Base-by-base conservation (phyloP, 2,888 invertebrate genomes). In the Pseudoips prasinana region DNA sequence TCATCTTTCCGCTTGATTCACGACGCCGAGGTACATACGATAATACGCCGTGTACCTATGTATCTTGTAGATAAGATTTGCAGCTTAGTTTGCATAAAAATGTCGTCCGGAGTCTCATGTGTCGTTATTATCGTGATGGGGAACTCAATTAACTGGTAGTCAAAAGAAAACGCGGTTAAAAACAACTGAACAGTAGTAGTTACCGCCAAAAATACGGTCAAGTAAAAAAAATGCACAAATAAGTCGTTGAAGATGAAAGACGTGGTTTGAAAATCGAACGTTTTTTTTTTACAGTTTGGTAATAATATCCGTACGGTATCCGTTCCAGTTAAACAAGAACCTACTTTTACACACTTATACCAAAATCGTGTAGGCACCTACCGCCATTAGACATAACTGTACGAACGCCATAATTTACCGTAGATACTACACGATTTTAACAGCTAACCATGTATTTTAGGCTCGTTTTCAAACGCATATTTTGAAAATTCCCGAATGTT, bases 1-100 rank as follows among this genome's bases (percentile, higher is more conserved):
- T 86, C 85, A 85, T 78, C 78, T 84, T 81, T 82, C 83, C 82
- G 84, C 75, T 69, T 73, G 81, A 83, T 75, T 81, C 81, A 76
- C 72, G 58, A 55, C 40, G 11, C 28, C 22, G 19, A 28, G 17
- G 23, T 8, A 33, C 20, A 14, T 2, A 14, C 14, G 14, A 14
- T 14, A 14, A 14, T 14, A 14, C 14, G 5, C 14, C 14, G 38
- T 45, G 46, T 45, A 31, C 11, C 27, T 33, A 45, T 42, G 32
- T 43, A 38, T 36, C 37, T 36, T 29, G 33, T 30, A 14, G 58
- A 64, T 62, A 65, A 62, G 50, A 35, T 28, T 30, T 28, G 36
- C 18, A n/a, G 32, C 44, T 41, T 44, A 52, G 29, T 58, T 58
- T 40, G 53, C 55, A 53, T 51, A 56, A 55, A 51, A 50, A 53